Base-by-base conservation (phyloP, 1,140 invertebrate genomes). In the Bursaphelenchus mucronatus region DNA sequence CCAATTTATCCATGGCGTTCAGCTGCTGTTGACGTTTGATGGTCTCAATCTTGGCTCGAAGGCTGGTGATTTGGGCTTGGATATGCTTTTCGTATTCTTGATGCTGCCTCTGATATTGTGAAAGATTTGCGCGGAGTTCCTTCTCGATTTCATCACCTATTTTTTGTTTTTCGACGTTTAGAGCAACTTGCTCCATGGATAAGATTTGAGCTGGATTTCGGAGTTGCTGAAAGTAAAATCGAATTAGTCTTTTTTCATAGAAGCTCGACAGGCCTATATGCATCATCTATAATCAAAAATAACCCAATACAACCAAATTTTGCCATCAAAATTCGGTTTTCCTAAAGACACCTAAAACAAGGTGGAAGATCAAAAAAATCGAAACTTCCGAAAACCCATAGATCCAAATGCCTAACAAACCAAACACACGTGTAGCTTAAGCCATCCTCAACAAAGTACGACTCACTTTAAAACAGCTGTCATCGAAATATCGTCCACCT, bases 401-500 rank as follows among this genome's bases (percentile, higher is more conserved):
- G 30, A 30, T 30, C 30, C 30, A 30, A 30, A 30, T 5, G 30
- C 30, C 30, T 30, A 30, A 30, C 30, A 30, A n/a, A 30, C 30
- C 30, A 30, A 30, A 30, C 30, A 30, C 5, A 30, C 1, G 5
- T 3, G 30, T 30, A 30, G 1, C 30, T 30, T 3, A 54, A 0
- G 3, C 40, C 40, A 11, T 13, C 1, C 8, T 54, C 11, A 21
- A 21, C 19, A 54, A 21, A 11, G 2, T n/a, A 30, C 40, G 4
- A 21, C 13, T 64, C 17, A 74, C 71, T 61, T 76, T 75, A 64
- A 75, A 77, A 41, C 70, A 69, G 45, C 69, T 64, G 55, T 77
- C 75, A 45, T 76, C 67, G 44, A 77, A 77, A 46, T 74, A 77
- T 61, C 71, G 63, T 46, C 61, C 21, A 30, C 71, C 72, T 56